phyloP scores from a whole-genome alignment of 2,888 invertebrate species.

The Drosophila longiperda region DNA sequence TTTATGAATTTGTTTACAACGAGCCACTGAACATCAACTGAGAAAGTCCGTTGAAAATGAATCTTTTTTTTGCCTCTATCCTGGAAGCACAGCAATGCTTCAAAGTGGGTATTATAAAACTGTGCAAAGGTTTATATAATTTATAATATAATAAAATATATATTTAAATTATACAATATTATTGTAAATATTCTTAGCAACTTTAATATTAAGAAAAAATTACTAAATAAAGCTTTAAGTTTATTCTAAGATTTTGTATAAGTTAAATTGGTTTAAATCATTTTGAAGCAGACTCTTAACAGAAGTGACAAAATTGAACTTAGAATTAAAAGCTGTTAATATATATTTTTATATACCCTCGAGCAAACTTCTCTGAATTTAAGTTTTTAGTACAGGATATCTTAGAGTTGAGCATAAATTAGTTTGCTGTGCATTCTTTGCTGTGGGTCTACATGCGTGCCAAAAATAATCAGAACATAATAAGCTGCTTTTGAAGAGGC shows the following conservation, averaged over 20 bases:
- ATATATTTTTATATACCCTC: not conserved
- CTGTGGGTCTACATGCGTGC: slow-evolving; percentile 58
- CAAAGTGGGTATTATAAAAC: not conserved
- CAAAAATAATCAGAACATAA: slow-evolving; percentile 73
- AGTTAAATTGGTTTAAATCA: not conserved
- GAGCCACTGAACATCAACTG: slow-evolving; percentile 48
- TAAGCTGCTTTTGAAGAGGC: slow-evolving; percentile 69
- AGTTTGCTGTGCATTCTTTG: slow-evolving; percentile 4
- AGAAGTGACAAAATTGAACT: not conserved
- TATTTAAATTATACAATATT: not conserved
- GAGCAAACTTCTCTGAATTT: not conserved
- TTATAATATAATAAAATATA: not conserved
- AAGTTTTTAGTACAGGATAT: slow-evolving; percentile 14
- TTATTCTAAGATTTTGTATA: not conserved
- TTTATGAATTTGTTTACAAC: slow-evolving; percentile 75
- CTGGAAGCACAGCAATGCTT: not conserved
- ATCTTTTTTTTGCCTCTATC: slow-evolving; percentile 12
- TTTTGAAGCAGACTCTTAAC: not conserved
- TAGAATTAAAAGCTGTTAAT: not conserved
- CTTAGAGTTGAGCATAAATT: fast-evolving
- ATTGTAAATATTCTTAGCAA: not conserved
- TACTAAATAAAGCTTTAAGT: no score
- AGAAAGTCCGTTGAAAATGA: slow-evolving; percentile 34
- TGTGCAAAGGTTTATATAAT: not conserved
- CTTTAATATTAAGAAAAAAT: not conserved